These are phyloP conservation scores for Pimephales promelas DNA, from an alignment of 2,113 vertebrate genomes.

Conservation along the genomic window DNA sequence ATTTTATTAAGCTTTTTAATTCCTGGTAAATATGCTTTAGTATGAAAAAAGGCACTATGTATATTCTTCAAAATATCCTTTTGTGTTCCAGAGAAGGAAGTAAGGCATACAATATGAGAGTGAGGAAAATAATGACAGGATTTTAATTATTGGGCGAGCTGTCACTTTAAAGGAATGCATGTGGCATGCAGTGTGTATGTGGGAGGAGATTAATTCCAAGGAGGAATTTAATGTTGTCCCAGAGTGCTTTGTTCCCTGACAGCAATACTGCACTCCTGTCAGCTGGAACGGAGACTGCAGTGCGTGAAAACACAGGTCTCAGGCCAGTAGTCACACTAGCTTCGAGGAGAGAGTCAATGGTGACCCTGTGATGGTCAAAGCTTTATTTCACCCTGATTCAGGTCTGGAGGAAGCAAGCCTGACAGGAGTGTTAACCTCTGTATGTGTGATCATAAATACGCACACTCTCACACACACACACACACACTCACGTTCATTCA, in stretches of 20 bases:
- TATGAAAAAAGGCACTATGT: not conserved
- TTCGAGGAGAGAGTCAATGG: not conserved
- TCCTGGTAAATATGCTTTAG: not conserved
- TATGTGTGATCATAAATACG: slow-evolving; percentile 12
- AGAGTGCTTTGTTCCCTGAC: slow-evolving; percentile 23
- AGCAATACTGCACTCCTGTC: slow-evolving; percentile 2
- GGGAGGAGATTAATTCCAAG: slow-evolving; percentile 24
- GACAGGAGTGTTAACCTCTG: slow-evolving; percentile 17
- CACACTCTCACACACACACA: not conserved
- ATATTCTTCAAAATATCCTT: not conserved
- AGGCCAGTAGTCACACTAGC: slow-evolving; percentile 16
- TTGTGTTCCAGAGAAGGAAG: not conserved
- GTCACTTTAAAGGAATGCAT: slow-evolving; percentile 9
- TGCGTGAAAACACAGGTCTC: slow-evolving; percentile 25
- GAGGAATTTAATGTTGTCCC: slow-evolving; percentile 7
- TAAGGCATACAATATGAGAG: not conserved
- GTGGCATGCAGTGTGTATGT: not conserved
- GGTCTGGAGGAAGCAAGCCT: not conserved
- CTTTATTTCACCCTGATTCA: slow-evolving; percentile 43
- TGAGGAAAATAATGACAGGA: not conserved
- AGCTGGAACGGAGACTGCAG: slow-evolving; percentile 23
- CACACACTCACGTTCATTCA: not conserved
- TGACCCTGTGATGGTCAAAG: slow-evolving; percentile 36
- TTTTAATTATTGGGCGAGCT: not conserved
- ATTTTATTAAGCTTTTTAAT: too few species aligned